Base-by-base conservation (phyloP, 1,140 invertebrate genomes). In the Carcinoscorpius rotundicauda region DNA sequence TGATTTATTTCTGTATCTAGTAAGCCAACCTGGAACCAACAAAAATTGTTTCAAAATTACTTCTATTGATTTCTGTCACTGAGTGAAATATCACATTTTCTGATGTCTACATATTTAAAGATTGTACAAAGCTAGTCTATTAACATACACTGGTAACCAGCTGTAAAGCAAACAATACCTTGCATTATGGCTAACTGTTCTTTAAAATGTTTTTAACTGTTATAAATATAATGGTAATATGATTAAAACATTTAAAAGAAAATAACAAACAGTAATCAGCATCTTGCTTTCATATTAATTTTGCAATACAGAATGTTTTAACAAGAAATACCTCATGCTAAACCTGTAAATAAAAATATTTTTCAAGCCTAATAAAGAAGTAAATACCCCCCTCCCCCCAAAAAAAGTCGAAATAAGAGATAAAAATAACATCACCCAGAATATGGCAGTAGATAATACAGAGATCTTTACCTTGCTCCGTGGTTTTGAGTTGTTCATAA, bases 401-500 rank as follows among this genome's bases (percentile, higher is more conserved):
- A 29, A 29, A 29, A 29, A 29, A 1, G 29, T 29, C 29, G 29
- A 29, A 29, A 29, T 29, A 29, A 29, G 29, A 29, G 29, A 29
- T 29, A 29, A 29, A 29, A 29, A 29, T 29, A 29, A 29, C 29
- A 29, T 29, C 29, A 29, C 29, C 29, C 29, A 29, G 29, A 29
- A 29, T 29, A 29, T 29, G 29, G 29, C 2, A 2, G 29, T 29
- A 29, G 2, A 29, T 29, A 29, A 29, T 2, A 56, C 53, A 4
- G 11, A 65, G 3, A 29, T 49, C 52, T 29, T 64, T 72, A 79
- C 78, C 77, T 98, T 97, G 11, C 89, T 94, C 66, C 93, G 83
- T 0, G 97, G 94, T 60, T 88, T 84, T 3, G 93, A 95, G 75
- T 97, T 98, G 79, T 99, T 99, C 96, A 99, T 99, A 3, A 97